Evolutionary conservation across 1,140 invertebrate genomes (phyloP).

Genomic region (Branchinecta lynchi): DNA sequence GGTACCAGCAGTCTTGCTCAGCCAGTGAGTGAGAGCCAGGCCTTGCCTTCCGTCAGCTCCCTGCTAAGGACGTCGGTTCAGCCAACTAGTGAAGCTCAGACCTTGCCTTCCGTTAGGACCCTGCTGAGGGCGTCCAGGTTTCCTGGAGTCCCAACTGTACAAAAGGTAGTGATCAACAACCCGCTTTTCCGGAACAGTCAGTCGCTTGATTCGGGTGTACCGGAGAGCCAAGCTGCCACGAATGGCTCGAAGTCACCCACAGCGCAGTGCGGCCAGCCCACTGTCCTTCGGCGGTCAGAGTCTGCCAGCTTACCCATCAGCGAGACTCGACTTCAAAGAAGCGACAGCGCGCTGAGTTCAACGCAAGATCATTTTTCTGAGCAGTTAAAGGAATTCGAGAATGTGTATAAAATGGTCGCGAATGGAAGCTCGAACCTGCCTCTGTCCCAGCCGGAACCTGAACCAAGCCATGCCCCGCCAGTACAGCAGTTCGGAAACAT

Average conservation of each 20-base stretch:
- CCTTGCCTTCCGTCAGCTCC: not conserved
- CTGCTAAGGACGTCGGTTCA: not conserved
- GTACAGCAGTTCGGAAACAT: not conserved
- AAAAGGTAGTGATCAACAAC: not conserved
- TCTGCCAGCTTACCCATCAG: not conserved
- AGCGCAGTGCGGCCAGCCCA: not conserved
- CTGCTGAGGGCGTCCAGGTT: not conserved
- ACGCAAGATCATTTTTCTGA: not conserved
- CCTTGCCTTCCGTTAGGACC: not conserved
- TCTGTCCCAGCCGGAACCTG: not conserved
- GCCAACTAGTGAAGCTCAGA: not conserved
- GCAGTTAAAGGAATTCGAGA: constrained; percentile 1
- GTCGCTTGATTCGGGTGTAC: not conserved
- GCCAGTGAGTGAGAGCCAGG: not conserved
- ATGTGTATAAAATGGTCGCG: not conserved
- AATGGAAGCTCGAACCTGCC: not conserved
- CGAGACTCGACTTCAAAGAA: not conserved
- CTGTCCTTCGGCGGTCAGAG: not conserved
- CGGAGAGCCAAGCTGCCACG: not conserved
- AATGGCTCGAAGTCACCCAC: not conserved
- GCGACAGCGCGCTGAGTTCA: not conserved
- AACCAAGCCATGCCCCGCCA: not conserved
- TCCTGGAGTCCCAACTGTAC: not conserved
- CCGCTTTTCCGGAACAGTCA: not conserved
- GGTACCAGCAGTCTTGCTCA: not conserved